Conservation (phyloP, 2,888 invertebrate genomes). For the Nezara viridula region DNA sequence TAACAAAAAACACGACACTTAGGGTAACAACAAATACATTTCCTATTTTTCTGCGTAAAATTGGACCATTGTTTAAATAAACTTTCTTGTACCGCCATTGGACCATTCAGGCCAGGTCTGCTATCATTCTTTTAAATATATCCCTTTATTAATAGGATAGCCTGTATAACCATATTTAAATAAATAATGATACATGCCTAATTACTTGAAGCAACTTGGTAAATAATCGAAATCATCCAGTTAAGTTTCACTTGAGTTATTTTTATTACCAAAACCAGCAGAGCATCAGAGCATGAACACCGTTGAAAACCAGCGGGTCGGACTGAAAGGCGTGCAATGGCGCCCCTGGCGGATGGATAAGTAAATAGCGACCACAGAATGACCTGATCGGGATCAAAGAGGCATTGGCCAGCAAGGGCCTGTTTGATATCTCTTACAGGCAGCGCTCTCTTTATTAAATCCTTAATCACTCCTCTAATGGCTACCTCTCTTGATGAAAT, state of each 20-base stretch:
- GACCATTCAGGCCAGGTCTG: too few relatives aligned
- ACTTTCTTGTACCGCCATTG: too few relatives aligned
- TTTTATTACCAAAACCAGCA: neutral
- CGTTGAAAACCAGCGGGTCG: neutral
- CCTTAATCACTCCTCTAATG: neutral
- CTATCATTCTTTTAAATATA: too few relatives aligned
- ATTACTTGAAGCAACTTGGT: neutral
- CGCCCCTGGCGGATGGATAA: neutral
- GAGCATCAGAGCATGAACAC: neutral
- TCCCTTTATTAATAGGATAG: too few relatives aligned
- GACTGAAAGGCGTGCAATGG: neutral
- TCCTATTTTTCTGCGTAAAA: too few relatives aligned
- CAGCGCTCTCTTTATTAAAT: neutral
- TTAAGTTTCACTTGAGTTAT: neutral
- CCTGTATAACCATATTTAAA: too few relatives aligned
- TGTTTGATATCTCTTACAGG: neutral
- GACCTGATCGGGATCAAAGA: neutral
- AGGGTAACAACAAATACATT: too few relatives aligned
- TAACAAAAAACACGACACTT: too few relatives aligned
- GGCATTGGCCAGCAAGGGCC: neutral
- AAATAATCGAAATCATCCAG: neutral
- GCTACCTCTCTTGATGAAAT: neutral
- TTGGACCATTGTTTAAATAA: too few relatives aligned
- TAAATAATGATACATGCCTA: neutral
- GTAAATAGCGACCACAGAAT: neutral